Evolutionary conservation across 2,888 invertebrate genomes (phyloP), one percentile per base, ranked within the genome.

Genomic region (Eupithecia subfuscata): DNA sequence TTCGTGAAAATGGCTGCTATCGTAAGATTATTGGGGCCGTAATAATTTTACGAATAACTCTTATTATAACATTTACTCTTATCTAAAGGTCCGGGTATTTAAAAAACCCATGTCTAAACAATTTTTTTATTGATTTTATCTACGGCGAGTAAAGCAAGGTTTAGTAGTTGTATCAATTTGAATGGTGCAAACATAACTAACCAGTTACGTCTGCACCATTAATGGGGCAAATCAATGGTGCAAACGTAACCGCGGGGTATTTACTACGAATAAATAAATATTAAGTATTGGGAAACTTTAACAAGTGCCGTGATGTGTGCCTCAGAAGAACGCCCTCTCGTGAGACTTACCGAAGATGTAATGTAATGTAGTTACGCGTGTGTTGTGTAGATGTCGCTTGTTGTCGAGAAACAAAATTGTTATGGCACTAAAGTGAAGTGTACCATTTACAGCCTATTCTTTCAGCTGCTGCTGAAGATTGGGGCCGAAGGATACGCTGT

Each of bases 291-390:
- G 22, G 60, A 60, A 60, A 60, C 12, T 22, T 22, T 43, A 16
- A 25, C 8, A 77, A 69, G 67, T 82, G 81, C 75, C 76, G 78
- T 52, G 37, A 75, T 43, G 30, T 75, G 75, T 80, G 77, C 77
- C 72, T 72, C 37, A 16, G 56, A n/a, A 14, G 16, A 37, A 67
- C 56, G 78, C 75, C 74, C 69, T 76, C 71, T 77, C 34, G 34
- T 22, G 37, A 40, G 30, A 5, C 16, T 70, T 67, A 70, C 16
- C 63, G 64, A 52, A 64, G 7, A 37, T 65, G 40, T 74, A 75
- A 48, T 43, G n/a, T 40, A 68, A 45, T 65, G 69, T 78, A 78
- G 74, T 79, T 70, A 60, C 22, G 71, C 5, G 40, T 56, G 34
- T 56, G 56, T 74, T 69, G 63, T 7, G 43, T 48, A 80, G 80